phyloP scores from a whole-genome alignment of 2,797 vertebrate species.

The Poeciliopsis infans region DNA sequence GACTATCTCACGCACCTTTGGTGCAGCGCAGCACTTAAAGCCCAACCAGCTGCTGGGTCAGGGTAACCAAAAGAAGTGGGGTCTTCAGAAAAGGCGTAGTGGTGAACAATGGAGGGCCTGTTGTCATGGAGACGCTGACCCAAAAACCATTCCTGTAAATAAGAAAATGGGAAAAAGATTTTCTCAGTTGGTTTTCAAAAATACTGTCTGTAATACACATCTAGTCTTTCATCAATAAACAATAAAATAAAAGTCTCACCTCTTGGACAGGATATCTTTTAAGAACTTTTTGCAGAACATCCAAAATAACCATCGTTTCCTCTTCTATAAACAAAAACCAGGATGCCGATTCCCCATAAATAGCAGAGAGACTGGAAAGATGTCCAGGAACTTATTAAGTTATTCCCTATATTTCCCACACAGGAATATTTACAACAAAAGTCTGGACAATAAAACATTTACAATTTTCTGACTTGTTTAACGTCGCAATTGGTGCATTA shows the following conservation, averaged over 20 bases:
- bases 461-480: not conserved
- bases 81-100: slow-evolving; percentile 94
- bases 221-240: not conserved
- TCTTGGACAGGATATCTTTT: slow-evolving; percentile 75
- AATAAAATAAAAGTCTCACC: slow-evolving; percentile 45
- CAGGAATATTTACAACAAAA: not conserved
- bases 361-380: slow-evolving; percentile 57
- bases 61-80: slow-evolving; percentile 88
- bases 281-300: slow-evolving; percentile 81
- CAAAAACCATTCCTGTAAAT: slow-evolving; percentile 89
- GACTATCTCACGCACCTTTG: slow-evolving; percentile 76
- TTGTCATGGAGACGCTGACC: slow-evolving; percentile 87
- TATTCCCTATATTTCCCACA: not conserved
- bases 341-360: slow-evolving; percentile 70
- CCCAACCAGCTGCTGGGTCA: slow-evolving; percentile 92
- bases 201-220: not conserved
- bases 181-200: not conserved
- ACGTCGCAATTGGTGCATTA: not conserved
- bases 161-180: not conserved
- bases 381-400: not conserved
- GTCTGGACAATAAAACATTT: not conserved
- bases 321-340: slow-evolving; percentile 94
- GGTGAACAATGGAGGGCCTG: slow-evolving; percentile 91
- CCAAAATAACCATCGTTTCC: slow-evolving; percentile 83
- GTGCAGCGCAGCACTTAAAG: slow-evolving; percentile 85